A percentile compares a stretch with the other conserved stretches of the same genome.
These are phyloP conservation scores for Silurus lanzhouensis DNA, from an alignment of 2,797 vertebrate species.

Conservation along the genomic window DNA sequence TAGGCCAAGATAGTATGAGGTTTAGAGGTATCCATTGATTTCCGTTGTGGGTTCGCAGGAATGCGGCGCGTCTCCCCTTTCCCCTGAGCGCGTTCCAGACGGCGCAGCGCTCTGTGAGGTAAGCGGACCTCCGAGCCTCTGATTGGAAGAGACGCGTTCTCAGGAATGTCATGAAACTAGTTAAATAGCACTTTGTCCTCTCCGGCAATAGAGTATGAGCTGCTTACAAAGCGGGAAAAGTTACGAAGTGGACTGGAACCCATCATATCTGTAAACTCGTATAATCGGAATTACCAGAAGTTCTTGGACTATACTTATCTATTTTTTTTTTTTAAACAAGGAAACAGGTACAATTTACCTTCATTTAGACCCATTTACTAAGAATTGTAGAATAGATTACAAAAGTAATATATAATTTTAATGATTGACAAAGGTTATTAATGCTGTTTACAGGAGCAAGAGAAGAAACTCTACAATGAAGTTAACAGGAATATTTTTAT, in stretches of 20 bases:
- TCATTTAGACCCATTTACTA: not conserved
- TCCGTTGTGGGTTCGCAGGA: slow-evolving; percentile 46
- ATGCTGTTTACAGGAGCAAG: slow-evolving; percentile 49
- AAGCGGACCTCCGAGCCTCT: slow-evolving; percentile 69
- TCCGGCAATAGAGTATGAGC: slow-evolving; percentile 64
- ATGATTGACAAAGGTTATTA: not conserved
- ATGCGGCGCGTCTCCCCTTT: slow-evolving; percentile 50
- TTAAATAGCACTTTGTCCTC: slow-evolving; percentile 85
- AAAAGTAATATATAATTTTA: not conserved
- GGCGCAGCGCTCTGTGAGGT: slow-evolving; percentile 58
- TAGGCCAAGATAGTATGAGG: not conserved
- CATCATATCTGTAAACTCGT: not conserved
- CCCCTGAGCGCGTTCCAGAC: slow-evolving; percentile 47
- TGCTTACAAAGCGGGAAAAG: slow-evolving; percentile 55
- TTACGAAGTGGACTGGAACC: slow-evolving; percentile 2
- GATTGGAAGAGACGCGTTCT: slow-evolving; percentile 83
- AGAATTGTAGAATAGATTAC: not conserved
- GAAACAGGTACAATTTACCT: slow-evolving; percentile 24
- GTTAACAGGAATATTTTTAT: slow-evolving; percentile 76
- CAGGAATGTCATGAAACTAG: slow-evolving; percentile 87
- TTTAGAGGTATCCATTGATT: not conserved
- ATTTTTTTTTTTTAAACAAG: not conserved
- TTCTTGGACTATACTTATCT: slow-evolving; percentile 31
- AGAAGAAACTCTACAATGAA: slow-evolving; percentile 75
- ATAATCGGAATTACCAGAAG: slow-evolving; percentile 38